These are phyloP conservation scores for Isurus oxyrinchus DNA, from an alignment of 2,113 vertebrate species.

Conservation along the genomic window DNA sequence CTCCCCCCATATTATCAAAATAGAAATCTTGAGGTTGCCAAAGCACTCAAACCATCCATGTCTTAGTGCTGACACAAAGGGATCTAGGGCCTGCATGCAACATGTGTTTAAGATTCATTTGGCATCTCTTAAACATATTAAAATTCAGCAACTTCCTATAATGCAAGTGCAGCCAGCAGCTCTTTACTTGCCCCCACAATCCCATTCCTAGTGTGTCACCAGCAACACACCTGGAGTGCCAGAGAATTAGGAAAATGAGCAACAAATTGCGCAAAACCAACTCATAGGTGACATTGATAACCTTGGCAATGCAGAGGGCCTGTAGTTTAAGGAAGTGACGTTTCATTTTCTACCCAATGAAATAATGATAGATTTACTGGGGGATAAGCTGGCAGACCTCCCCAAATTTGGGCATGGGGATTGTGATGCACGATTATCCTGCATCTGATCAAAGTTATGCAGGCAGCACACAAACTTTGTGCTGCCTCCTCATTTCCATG, in stretches of 20 bases:
- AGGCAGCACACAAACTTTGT: too few species aligned
- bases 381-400: too few species aligned
- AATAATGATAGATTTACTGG: background rate
- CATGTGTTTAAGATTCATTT: background rate
- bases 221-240: background rate
- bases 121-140: background rate
- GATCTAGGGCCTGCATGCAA: background rate
- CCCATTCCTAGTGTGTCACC: background rate
- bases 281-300: too few species aligned
- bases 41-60: background rate
- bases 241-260: background rate
- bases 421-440: too few species aligned
- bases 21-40: background rate
- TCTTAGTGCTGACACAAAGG: background rate
- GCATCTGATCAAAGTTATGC: too few species aligned
- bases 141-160: too few species aligned
- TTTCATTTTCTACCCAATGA: background rate
- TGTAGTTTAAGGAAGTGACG: background rate
- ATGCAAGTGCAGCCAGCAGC: background rate
- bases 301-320: background rate
- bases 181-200: background rate
- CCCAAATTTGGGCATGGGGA: too few species aligned
- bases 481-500: too few species aligned
- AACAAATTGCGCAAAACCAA: too few species aligned
- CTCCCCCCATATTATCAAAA: background rate